Evolutionary conservation across 2,888 invertebrate species (phyloP), one percentile per base, ranked within the genome.

Genomic region (Acrocyrtus sp.): DNA sequence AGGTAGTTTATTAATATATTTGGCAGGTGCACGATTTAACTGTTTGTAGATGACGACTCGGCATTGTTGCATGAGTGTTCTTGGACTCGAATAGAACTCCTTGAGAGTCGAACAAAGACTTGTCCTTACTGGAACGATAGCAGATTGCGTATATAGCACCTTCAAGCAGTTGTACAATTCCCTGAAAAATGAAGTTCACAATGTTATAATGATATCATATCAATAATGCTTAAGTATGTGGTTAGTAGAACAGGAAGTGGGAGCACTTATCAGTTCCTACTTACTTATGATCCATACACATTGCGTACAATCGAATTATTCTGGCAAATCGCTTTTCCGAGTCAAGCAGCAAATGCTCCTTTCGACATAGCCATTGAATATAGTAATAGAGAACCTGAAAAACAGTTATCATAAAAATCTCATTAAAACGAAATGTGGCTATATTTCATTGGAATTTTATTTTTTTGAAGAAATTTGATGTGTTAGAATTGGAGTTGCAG

Each of bases 41-140:
- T 90, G 87, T 81, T 89, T 88, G 83, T 91, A 91, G 75, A 92
- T 91, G 78, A 88, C 86, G 58, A 91, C 89, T 21, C 92, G 87
- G 48, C 90, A 87, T 72, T 91, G 88, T 84, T 92, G 91, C 83
- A 91, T 91, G n/a, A 92, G 85, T 75, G 88, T 88, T 48, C 91
- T 86, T 10, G 92, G 92, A 74, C 87, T 86, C 41, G 89, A 88
- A 81, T 89, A 88, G 78, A 92, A 84, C 60, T 88, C 87, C 78
- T 89, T 88, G 77, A 91, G 87, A 34, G 90, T 84, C 73, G 86
- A 85, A 74, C 89, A 88, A 48, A 90, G 85, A 79, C 88, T 88
- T 19, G 89, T 83, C 22, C 84, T 81, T 78, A 83, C 85, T 87
- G 88, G 83, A 87, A 89, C 82, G 87, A 87, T 82, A 86, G 89